Evolutionary conservation across 2,888 invertebrate species (phyloP), one percentile per base, ranked within the genome.

Genomic region (Drepanosiphum platanoidis): DNA sequence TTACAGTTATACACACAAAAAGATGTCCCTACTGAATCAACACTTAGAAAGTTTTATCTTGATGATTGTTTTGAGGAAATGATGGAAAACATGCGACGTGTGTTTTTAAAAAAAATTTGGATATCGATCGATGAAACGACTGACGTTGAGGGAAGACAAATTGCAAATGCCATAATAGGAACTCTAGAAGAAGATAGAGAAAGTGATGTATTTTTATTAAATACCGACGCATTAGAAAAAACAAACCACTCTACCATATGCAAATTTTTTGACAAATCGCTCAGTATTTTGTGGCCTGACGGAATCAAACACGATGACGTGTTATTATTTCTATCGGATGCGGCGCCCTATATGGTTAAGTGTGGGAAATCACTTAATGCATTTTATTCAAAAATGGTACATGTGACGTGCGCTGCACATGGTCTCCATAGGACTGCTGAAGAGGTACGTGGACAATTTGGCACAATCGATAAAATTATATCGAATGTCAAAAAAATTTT

Each of bases 91-190:
- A 61, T 61, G 4, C 7, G 61, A 61, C n/a, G 18, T n/a, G n/a
- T 61, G n/a, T n/a, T 61, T 34, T 61, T n/a, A n/a, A 64, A 64
- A 64, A 64, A 64, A 64, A 64, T 64, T 64, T 64, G 64, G 64
- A 30, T 58, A 18, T 22, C 22, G 18, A 58, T 58, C 18, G 52
- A 52, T 52, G 52, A 52, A 15, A 52, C 52, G 11, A 52, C 52
- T 18, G 52, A 52, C 15, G 18, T 18, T 11, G 11, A 52, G 52
- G 52, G 52, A 11, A 7, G 52, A 11, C 15, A 52, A 3, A 52
- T 52, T 52, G 52, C 52, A 18, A 52, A 52, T 52, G 52, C 15
- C 3, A 52, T 52, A 52, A 15, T 52, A 15, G 52, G 52, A 7
- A 52, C 15, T 18, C 52, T 52, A 11, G 18, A 52, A 15, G 52